phyloP scores from a whole-genome alignment of 2,113 vertebrate genomes.

The Mus pahari region DNA sequence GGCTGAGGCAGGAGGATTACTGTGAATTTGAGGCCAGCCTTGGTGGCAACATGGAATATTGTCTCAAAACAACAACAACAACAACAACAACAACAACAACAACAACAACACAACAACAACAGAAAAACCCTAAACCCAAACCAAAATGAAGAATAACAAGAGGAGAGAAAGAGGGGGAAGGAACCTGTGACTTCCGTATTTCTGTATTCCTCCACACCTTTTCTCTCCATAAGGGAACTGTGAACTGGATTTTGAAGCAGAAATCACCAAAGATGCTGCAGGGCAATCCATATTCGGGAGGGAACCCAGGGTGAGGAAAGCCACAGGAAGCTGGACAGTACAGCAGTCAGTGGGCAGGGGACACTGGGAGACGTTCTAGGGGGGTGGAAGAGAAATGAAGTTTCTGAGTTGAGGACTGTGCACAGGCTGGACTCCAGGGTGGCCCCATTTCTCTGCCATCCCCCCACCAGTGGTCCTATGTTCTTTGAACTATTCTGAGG shows the following conservation, averaged over 20 bases:
- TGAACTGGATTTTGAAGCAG: background rate
- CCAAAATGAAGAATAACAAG: background rate
- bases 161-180: background rate
- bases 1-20: background rate
- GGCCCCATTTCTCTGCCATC: fast-evolving
- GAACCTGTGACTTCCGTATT: fast-evolving
- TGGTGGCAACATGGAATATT: background rate
- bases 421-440: background rate
- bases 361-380: background rate
- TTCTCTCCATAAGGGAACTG: background rate
- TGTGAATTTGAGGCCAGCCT: background rate
- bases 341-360: background rate
- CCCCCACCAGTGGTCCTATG: background rate
- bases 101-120: background rate
- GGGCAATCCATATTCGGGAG: background rate
- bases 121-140: background rate
- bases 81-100: background rate
- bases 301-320: background rate
- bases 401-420: background rate
- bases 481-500: too few species aligned
- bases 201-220: background rate
- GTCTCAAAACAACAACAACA: background rate
- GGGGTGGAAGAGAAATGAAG: background rate
- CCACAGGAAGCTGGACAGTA: background rate
- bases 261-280: background rate